These are phyloP conservation scores for Epicauta chinensis DNA, from an alignment of 1,140 invertebrate species.

Conservation along the genomic window DNA sequence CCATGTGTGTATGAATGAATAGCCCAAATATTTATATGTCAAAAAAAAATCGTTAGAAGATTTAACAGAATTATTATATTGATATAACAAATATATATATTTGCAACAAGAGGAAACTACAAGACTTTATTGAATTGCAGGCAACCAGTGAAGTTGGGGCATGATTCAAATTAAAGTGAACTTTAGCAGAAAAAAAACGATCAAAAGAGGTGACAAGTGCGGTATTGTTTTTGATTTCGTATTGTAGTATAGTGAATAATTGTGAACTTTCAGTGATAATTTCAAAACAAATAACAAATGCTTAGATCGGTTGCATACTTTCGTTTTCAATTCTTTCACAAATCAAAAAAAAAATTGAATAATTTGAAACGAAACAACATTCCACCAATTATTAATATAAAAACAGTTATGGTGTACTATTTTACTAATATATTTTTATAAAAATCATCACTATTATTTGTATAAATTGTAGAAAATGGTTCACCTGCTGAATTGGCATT, in stretches of 20 bases:
- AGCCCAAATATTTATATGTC: slow-evolving; percentile 24
- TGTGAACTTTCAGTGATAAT: slow-evolving; percentile 26
- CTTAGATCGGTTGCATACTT: slow-evolving; percentile 24
- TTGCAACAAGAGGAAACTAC: background rate
- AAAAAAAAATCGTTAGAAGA: slow-evolving; percentile 30
- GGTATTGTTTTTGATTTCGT: slow-evolving; percentile 33
- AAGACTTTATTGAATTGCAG: slow-evolving; percentile 19
- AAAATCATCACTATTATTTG: slow-evolving; percentile 24
- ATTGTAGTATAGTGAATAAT: slow-evolving; percentile 25
- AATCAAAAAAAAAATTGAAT: too few relatives aligned
- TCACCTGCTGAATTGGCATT: slow-evolving; percentile 27
- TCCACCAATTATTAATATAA: slow-evolving; percentile 13
- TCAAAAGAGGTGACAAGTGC: slow-evolving; percentile 31
- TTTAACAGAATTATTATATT: slow-evolving; percentile 34
- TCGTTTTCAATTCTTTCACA: slow-evolving; percentile 10
- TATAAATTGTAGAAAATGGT: slow-evolving; percentile 36
- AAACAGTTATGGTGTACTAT: slow-evolving; percentile 34
- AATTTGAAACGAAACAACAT: slow-evolving; percentile 1
- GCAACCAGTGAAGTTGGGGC: slow-evolving; percentile 22
- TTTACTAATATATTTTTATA: slow-evolving; percentile 40
- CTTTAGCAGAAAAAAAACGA: slow-evolving; percentile 31
- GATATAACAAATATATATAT: slow-evolving; percentile 30
- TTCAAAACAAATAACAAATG: background rate
- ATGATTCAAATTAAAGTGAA: slow-evolving; percentile 21
- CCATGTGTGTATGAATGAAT: slow-evolving; percentile 32